Conservation (phyloP, 2,113 vertebrate genomes). For the Gulo gulo region DNA sequence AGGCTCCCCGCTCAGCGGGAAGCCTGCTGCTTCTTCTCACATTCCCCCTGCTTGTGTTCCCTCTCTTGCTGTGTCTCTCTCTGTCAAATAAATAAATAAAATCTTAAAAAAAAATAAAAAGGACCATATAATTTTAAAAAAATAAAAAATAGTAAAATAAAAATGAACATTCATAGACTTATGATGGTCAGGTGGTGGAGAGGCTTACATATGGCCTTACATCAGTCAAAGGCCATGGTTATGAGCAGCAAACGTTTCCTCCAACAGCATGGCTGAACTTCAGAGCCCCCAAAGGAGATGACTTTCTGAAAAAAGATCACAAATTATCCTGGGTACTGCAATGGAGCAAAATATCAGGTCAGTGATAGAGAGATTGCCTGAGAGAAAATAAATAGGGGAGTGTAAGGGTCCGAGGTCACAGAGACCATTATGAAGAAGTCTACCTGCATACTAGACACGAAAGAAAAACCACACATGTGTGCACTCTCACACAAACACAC, state of each 20-base stretch:
- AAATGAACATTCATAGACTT: not conserved
- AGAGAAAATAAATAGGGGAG: not conserved
- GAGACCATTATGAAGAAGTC: not conserved
- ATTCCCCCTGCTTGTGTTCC: too few relatives aligned
- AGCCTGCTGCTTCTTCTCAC: too few relatives aligned
- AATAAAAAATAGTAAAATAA: not conserved
- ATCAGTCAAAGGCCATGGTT: constrained; percentile 3
- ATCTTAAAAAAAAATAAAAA: too few relatives aligned
- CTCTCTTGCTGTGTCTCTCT: too few relatives aligned
- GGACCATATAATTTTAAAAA: too few relatives aligned
- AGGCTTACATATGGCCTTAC: not conserved
- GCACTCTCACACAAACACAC: too few relatives aligned
- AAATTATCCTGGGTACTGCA: constrained; percentile 37
- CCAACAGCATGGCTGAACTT: constrained; percentile 9
- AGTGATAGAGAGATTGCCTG: constrained; percentile 34
- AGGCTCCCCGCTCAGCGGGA: too few relatives aligned
- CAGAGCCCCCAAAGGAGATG: constrained; percentile 4
- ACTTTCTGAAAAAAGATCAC: not conserved
- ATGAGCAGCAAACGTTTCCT: not conserved
- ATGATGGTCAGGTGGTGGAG: not conserved
- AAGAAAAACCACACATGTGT: not conserved
- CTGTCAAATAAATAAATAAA: too few relatives aligned
- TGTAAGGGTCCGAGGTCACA: not conserved
- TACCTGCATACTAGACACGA: not conserved
- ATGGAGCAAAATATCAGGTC: constrained; percentile 46